Conservation (phyloP, 2,797 vertebrate species). For the Poecile montanus region DNA sequence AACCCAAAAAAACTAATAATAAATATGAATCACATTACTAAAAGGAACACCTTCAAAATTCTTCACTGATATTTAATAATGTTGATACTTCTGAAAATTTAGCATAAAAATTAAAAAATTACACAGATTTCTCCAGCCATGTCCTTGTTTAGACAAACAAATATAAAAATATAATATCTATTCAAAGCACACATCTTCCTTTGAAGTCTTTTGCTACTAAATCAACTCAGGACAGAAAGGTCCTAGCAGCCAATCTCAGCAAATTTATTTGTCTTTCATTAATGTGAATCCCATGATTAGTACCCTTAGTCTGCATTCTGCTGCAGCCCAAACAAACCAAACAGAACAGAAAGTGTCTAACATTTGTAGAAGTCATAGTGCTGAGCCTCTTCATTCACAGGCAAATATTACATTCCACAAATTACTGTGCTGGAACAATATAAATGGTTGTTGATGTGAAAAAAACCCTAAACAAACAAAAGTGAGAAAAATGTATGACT, state of each 20-base stretch:
- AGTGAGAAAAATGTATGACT: not conserved
- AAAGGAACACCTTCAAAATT: not conserved
- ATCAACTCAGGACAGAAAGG: not conserved
- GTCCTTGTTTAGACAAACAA: not conserved
- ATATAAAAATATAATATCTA: not conserved
- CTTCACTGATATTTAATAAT: not conserved
- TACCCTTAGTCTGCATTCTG: not conserved
- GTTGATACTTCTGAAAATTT: not conserved
- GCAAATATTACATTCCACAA: not conserved
- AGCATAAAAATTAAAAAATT: not conserved
- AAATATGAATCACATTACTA: not conserved
- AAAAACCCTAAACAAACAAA: not conserved
- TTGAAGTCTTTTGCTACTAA: not conserved
- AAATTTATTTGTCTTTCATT: not conserved
- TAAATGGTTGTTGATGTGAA: not conserved
- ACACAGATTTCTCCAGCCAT: not conserved
- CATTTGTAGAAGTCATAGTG: not conserved
- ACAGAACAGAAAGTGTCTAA: not conserved
- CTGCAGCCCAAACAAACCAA: not conserved
- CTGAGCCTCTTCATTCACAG: not conserved
- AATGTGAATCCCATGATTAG: not conserved
- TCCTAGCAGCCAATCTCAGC: not conserved
- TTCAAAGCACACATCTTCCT: not conserved
- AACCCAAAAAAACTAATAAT: not conserved
- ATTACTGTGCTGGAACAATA: not conserved